A percentile compares a stretch with the other conserved stretches of the same genome.
Evolutionary conservation across 2,113 vertebrate genomes (phyloP).

Genomic region (Agapornis roseicollis): DNA sequence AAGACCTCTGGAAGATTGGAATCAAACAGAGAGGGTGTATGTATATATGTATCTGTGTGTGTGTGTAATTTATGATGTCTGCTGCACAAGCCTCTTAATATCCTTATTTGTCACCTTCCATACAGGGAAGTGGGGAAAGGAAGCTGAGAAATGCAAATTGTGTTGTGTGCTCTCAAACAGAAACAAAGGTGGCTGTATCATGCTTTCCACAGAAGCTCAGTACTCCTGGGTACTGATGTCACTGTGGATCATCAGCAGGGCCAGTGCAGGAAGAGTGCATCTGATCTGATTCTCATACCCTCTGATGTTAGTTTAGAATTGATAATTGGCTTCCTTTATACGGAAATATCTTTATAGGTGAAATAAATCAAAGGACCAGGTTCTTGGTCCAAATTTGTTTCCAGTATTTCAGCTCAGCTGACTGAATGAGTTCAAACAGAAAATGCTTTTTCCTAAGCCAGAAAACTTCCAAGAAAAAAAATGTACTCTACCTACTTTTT

Average conservation of each 20-base stretch:
- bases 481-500: background rate
- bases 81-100: background rate
- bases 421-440: background rate
- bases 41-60: background rate
- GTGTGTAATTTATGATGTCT: background rate
- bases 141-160: background rate
- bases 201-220: background rate
- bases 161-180: background rate
- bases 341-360: background rate
- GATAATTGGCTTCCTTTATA: background rate
- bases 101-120: background rate
- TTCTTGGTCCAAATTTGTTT: background rate
- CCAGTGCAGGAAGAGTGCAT: background rate
- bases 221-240: background rate
- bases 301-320: background rate
- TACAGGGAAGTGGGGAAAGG: background rate
- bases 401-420: background rate
- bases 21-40: background rate
- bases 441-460: background rate
- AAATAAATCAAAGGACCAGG: background rate
- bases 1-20: background rate
- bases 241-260: background rate
- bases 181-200: background rate
- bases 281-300: background rate
- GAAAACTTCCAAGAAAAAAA: background rate